Evolutionary conservation across 2,888 invertebrate species (phyloP).

Genomic region (Smittia aterrima): DNA sequence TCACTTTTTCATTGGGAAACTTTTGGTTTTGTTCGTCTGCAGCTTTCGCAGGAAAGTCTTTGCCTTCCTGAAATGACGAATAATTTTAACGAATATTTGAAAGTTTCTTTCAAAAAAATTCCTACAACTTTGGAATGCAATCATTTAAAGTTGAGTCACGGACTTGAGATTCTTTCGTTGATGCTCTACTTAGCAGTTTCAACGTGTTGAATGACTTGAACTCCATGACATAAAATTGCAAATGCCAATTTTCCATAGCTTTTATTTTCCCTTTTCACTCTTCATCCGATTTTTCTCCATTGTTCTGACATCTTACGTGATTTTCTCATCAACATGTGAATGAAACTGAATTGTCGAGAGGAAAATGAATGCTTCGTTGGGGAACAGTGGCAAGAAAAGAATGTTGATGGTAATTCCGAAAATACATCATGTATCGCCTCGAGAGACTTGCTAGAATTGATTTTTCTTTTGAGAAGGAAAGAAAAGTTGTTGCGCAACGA

Average conservation of each 20-base stretch:
- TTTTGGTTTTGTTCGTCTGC: no score
- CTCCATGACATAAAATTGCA: background rate
- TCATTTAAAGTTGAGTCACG: background rate
- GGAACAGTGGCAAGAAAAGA: background rate
- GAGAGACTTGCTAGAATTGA: background rate
- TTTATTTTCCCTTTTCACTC: background rate
- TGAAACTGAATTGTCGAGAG: background rate
- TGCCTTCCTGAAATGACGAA: no score
- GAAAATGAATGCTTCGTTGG: background rate
- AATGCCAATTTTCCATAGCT: constrained; percentile 6
- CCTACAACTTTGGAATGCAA: background rate
- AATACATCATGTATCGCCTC: constrained; percentile 3
- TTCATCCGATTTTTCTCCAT: background rate
- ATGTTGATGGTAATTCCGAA: background rate
- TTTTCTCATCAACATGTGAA: background rate
- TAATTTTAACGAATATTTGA: no score
- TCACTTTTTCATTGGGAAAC: no score
- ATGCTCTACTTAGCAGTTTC: background rate
- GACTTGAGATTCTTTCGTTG: background rate
- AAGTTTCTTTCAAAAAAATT: no score
- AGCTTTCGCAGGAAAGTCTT: no score
- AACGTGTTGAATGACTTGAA: background rate
- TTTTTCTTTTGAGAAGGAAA: background rate
- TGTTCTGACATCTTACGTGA: background rate
- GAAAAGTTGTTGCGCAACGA: background rate